Conservation (phyloP, 2,113 vertebrate genomes). For the Lepidothrix coronata region DNA sequence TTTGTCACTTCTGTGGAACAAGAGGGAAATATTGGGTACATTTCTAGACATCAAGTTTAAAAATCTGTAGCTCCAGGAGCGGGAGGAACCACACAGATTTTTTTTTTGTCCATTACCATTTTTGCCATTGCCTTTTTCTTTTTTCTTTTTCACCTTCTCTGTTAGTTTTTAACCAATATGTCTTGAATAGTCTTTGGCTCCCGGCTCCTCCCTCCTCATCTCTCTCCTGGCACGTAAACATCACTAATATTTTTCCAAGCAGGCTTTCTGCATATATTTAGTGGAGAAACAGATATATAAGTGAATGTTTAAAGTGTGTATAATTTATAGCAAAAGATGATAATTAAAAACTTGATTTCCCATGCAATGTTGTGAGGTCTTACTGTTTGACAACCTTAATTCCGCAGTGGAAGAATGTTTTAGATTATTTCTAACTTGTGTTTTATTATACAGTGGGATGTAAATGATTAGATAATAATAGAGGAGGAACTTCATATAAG, state of each 20-base stretch:
- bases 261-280: not conserved
- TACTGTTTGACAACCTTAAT: conserved; percentile 5
- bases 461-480: not conserved
- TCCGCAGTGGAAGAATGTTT: not conserved
- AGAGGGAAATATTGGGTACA: not conserved
- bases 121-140: not conserved
- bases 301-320: not conserved
- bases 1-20: not conserved
- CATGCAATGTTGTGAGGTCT: not conserved
- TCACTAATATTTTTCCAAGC: not conserved
- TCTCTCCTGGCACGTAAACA: not conserved
- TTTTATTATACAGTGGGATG: not conserved
- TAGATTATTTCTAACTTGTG: conserved; percentile 5
- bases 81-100: not conserved
- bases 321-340: not conserved
- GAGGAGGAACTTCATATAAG: not conserved
- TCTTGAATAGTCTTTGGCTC: not conserved
- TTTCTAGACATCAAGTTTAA: not conserved
- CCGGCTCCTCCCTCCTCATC: not conserved
- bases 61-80: not conserved
- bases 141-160: not conserved
- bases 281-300: not conserved
- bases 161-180: not conserved
- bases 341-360: conserved; percentile 3
- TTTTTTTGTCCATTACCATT: not conserved